Base-by-base conservation (phyloP, 1,140 invertebrate species). In the Apis cerana region DNA sequence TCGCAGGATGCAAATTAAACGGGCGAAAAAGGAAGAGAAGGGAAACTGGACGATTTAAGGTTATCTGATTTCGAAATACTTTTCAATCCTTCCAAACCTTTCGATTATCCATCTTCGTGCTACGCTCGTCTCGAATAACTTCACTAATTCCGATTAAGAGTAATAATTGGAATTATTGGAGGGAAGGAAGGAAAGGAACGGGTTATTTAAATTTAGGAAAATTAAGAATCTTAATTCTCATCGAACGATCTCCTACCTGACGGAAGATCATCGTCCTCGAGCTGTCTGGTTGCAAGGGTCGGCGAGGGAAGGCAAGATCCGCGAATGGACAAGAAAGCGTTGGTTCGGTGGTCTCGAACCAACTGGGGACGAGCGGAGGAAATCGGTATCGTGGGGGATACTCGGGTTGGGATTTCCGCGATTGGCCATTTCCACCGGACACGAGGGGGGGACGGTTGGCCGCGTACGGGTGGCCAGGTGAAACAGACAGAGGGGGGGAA, bases 381-480 rank as follows among this genome's bases (percentile, higher is more conserved):
- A 85, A 79, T 56, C 33, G 33, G 33, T 33, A 33, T 33, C 67
- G 81, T 79, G 84, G 82, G 74, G 75, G 76, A 72, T 72, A 72
- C 33, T 33, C 3, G 33, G 33, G 33, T 33, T 4, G 33, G 78
- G 68, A 77, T 69, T 76, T 86, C 68, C 83, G 72, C 82, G 90
- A 92, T 91, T 90, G 91, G 91, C 84, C 89, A 85, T 82, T 93
- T 91, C 91, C 87, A 88, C 81, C 89, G 84, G 87, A 88, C 89
- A 90, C 89, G 27, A 27, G 72, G 84, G 85, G 80, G 27, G 27
- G 27, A 27, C 85, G 89, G 91, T 92, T 90, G 89, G 91, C 79
- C 85, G 77, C 69, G 74, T 76, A 76, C 68, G 59, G 64, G 85
- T 83, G 56, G 74, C 83, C 74, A 77, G 75, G 62, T 88, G 78